phyloP scores from a whole-genome alignment of 1,140 invertebrate genomes.

The Alviniconcha marisindica region DNA sequence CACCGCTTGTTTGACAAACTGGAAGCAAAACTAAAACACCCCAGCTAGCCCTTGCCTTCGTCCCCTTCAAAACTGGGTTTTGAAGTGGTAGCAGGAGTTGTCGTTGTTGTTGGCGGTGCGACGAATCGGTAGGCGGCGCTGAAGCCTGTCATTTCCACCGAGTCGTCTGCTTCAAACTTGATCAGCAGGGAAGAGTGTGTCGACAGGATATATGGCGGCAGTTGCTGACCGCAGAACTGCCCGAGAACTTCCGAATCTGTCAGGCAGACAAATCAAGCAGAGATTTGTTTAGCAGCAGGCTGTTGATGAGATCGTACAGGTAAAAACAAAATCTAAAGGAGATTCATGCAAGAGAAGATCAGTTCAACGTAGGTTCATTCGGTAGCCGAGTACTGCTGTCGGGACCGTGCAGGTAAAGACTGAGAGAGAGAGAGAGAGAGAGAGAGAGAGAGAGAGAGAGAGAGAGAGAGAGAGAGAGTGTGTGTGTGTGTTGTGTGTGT shows the following conservation, averaged over 20 bases:
- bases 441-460: no score
- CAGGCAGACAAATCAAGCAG: no score
- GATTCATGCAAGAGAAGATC: no score
- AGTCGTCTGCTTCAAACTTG: constrained; percentile 48
- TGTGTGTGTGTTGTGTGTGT: not conserved
- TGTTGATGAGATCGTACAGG: no score
- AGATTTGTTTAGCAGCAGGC: no score
- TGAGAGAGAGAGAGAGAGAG: no score
- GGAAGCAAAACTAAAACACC: no score
- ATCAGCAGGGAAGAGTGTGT: constrained; percentile 29
- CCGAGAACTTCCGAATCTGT: not conserved
- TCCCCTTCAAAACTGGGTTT: constrained; percentile 1
- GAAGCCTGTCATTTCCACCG: constrained; percentile 52
- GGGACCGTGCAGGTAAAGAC: no score
- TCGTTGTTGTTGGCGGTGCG: not conserved
- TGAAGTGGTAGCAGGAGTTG: constrained; percentile 3
- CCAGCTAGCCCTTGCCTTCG: not conserved
- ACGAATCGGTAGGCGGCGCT: constrained; percentile 29
- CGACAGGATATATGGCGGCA: constrained; percentile 18
- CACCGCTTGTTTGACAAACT: not conserved
- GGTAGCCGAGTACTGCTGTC: no score
- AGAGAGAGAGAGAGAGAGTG: not conserved
- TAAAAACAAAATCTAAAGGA: no score
- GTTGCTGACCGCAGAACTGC: constrained; percentile 34
- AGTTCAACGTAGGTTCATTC: no score